Percentiles rank a stretch among this genome's conserved stretches.
phyloP scores from a whole-genome alignment of 2,113 vertebrate species.

The Ascaphus truei region DNA sequence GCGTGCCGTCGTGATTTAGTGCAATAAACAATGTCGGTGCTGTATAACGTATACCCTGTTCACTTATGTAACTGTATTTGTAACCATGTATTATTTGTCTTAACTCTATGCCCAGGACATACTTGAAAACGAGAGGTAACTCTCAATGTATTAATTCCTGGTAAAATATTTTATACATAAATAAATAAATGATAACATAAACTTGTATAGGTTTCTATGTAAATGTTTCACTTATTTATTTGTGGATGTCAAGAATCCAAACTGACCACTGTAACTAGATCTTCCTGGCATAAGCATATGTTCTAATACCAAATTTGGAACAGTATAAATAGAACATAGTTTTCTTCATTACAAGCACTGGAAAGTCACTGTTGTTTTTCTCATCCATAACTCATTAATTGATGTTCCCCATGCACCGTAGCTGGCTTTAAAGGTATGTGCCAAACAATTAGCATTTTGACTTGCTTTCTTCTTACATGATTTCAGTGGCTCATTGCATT shows the following conservation, averaged over 20 bases:
- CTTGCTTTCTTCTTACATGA: not conserved
- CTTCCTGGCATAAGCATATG: not conserved
- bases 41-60: too few relatives aligned
- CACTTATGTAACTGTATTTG: too few relatives aligned
- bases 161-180: too few relatives aligned
- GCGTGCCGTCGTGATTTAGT: too few relatives aligned
- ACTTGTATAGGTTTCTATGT: too few relatives aligned
- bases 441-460: not conserved
- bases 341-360: not conserved
- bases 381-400: not conserved
- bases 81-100: too few relatives aligned
- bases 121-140: too few relatives aligned
- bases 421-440: not conserved
- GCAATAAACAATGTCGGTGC: too few relatives aligned
- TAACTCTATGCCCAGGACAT: too few relatives aligned
- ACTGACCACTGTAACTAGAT: not conserved
- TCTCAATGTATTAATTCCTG: too few relatives aligned
- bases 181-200: too few relatives aligned
- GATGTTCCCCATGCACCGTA: not conserved
- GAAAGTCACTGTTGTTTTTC: not conserved
- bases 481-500: not conserved
- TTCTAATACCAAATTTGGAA: conserved; percentile 10
- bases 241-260: not conserved
- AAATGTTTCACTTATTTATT: too few relatives aligned
- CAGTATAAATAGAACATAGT: conserved; percentile 22